Evolutionary conservation across 2,113 vertebrate genomes (phyloP), one percentile per base, ranked within the genome.

Genomic region (Gobiocypris rarus): DNA sequence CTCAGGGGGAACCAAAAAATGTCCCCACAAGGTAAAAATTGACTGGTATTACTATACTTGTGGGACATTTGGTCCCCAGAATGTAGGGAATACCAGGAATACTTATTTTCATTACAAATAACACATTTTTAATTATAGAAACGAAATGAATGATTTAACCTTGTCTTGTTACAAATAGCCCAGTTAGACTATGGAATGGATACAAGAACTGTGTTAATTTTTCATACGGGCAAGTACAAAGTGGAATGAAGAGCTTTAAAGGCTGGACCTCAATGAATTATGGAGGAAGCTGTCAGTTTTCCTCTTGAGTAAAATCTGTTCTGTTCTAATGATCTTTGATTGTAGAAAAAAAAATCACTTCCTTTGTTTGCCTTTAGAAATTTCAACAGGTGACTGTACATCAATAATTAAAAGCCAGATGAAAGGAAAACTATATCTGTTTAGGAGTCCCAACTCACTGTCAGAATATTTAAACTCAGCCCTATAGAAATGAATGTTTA

Each of bases 201-300:
- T 75, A 28, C 48, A 54, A 28, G 22, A 54, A 17, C 34, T 22
- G 11, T 50, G 45, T 54, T 75, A 4, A 9, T 52, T 52, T 75
- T 74, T 74, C 13, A 74, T 50, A 54, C 54, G 73, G 45, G 14
- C 73, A 75, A 75, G 73, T 31, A 31, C 73, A 75, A 75, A 54
- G 26, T 54, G 28, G 9, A 52, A 75, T 54, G 7, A 10, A 75
- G 17, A 54, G 48, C 73, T 75, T 74, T 74, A 74, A 74, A 74
- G 11, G n/a, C n/a, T 31, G 48, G 73, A 75, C 45, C 50, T 75
- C 52, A 24, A 75, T 75, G 50, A 54, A 75, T 75, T 75, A 75
- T 34, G 48, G 73, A 75, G 24, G 45, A 17, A 52, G 45, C 45
- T 75, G 73, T 31, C 71, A 50, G 43, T 48, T 74, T 74, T 75